Base-by-base conservation (phyloP, 2,888 invertebrate species). In the Frankliniella fusca region DNA sequence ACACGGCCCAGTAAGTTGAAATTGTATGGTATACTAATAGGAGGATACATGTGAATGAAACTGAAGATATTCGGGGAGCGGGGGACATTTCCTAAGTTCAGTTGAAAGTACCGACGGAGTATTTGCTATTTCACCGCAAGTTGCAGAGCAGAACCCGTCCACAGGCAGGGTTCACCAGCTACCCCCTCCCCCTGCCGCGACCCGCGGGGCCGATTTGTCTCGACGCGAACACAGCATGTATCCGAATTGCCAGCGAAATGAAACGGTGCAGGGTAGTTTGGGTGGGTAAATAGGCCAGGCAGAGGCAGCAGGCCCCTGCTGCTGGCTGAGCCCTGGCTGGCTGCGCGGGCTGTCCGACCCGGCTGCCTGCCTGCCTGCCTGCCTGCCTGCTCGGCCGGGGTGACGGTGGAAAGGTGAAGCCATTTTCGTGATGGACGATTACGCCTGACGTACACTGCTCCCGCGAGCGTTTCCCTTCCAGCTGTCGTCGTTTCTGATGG, bases 341-440 rank as follows among this genome's bases (percentile, higher is more conserved):
- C 23, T n/a, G 23, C 11, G 70, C 70, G 70, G 27, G 70, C 23
- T 3, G 23, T 11, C 27, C 27, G 23, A 5, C 70, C 7, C n/a
- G 70, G n/a, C 54, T 54, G 54, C 1, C 54, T 54, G 38, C 1
- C 54, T 65, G 65, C 70, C n/a, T n/a, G n/a, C n/a, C 54, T 54
- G 54, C 1, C 54, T 54, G 38, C 1, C 54, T 65, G 65, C 70
- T 7, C 70, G 70, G 70, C 23, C 70, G 23, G 70, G 23, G 23
- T 15, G 54, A 15, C 15, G 54, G 54, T 15, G 15, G 20, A 1
- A 20, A 15, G 20, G 54, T 15, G 5, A 54, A 15, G 54, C 27
- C 70, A 76, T 76, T 76, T 27, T 11, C 23, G 70, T 76, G 70
- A 76, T 27, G 70, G 70, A 27, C 70, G 70, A 76, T 76, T 76